Evolutionary conservation across 2,113 vertebrate species (phyloP).

Genomic region (Felis chaus): DNA sequence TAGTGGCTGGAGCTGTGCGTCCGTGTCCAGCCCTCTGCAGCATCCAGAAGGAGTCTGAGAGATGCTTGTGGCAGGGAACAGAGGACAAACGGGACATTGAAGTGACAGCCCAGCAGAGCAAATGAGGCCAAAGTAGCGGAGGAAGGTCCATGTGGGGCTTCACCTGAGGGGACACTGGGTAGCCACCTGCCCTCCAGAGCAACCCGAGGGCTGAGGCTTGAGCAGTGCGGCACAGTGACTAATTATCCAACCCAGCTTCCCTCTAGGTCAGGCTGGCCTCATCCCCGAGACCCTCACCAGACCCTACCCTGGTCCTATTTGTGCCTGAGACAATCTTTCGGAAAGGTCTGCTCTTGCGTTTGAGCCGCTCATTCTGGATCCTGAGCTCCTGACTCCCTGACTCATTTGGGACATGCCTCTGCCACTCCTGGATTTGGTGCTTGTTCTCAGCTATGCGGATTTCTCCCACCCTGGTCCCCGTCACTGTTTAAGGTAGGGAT

Average conservation of each 20-base stretch:
- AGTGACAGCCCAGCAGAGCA: not conserved
- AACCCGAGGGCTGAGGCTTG: not conserved
- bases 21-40: not conserved
- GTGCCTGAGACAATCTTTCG: not conserved
- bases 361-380: not conserved
- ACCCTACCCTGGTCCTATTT: not conserved
- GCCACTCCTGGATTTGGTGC: too few species aligned
- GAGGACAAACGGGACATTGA: not conserved
- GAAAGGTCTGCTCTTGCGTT: not conserved
- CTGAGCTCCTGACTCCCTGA: not conserved
- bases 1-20: not conserved
- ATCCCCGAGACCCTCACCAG: not conserved
- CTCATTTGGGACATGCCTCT: not conserved
- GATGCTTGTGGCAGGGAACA: not conserved
- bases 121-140: not conserved
- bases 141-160: not conserved
- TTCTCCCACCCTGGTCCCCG: not conserved
- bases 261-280: not conserved
- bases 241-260: not conserved
- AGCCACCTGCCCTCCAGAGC: not conserved
- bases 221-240: not conserved
- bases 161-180: not conserved
- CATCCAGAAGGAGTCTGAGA: not conserved
- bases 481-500: not conserved
- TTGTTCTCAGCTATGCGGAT: not conserved